These are phyloP conservation scores for Taphrorychus bicolor DNA, from an alignment of 2,888 invertebrate genomes.

Conservation along the genomic window DNA sequence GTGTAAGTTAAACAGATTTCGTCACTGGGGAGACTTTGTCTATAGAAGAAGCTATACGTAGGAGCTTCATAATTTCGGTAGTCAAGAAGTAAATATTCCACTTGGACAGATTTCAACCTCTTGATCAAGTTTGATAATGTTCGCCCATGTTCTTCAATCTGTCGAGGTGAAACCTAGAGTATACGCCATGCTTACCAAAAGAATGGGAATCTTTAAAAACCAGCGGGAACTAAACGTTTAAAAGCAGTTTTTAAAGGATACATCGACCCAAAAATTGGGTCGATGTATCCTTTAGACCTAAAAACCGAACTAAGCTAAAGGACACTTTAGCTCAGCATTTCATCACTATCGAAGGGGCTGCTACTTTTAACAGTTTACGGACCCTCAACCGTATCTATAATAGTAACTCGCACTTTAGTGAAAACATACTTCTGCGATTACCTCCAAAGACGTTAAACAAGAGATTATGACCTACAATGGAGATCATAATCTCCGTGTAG, in stretches of 20 bases:
- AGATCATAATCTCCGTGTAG: too few species aligned
- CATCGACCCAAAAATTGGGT: constrained; percentile 88
- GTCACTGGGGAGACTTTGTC: constrained; percentile 75
- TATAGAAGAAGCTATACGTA: constrained; percentile 87
- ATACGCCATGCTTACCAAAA: constrained; percentile 82
- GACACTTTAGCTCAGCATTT: constrained; percentile 85
- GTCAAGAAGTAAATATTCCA: constrained; percentile 89
- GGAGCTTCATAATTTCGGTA: constrained; percentile 87
- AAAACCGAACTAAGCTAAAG: constrained; percentile 78
- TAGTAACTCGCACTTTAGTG: constrained; percentile 85
- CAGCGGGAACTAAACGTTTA: constrained; percentile 79
- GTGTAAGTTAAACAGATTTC: constrained; percentile 75
- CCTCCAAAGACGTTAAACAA: constrained; percentile 67
- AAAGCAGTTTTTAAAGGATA: constrained; percentile 87
- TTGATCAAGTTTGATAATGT: constrained; percentile 75
- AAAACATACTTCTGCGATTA: constrained; percentile 82
- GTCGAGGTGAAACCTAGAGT: constrained; percentile 85
- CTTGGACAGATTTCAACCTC: constrained; percentile 89
- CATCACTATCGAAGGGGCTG: constrained; percentile 87
- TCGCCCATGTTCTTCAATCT: constrained; percentile 80
- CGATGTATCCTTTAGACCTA: constrained; percentile 82
- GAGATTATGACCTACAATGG: constrained; percentile 76
- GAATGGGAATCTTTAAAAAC: constrained; percentile 80
- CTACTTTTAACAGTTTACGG: constrained; percentile 81
- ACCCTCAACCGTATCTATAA: constrained; percentile 88